phyloP scores from a whole-genome alignment of 2,113 vertebrate species.

The Oceanites oceanicus region DNA sequence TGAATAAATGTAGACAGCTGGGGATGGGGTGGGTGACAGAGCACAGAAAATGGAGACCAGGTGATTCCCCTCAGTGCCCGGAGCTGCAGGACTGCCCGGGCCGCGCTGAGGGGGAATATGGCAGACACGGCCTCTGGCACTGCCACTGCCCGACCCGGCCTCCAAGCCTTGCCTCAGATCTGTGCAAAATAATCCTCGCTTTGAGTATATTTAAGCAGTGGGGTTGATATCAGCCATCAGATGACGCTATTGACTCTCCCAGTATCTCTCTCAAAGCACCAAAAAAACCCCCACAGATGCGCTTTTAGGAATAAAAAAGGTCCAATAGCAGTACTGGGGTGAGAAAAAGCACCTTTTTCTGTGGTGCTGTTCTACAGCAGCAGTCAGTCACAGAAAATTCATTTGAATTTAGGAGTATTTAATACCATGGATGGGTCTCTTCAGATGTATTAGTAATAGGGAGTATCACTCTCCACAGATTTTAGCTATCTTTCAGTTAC shows the following conservation, averaged over 20 bases:
- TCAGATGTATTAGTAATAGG: background rate
- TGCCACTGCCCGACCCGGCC: fast-evolving
- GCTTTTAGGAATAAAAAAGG: background rate
- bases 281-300: fast-evolving
- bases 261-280: background rate
- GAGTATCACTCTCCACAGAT: background rate
- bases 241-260: background rate
- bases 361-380: background rate
- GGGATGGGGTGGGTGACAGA: too few relatives aligned
- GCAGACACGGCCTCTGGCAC: fast-evolving
- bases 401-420: background rate
- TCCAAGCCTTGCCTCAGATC: background rate
- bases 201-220: background rate
- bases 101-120: background rate
- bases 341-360: background rate
- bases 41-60: background rate
- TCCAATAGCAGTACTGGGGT: too few relatives aligned
- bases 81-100: too few relatives aligned
- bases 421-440: background rate
- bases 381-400: background rate
- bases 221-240: background rate
- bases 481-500: background rate
- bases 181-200: background rate
- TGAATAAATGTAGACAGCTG: background rate
- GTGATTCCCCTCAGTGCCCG: background rate